phyloP scores from a whole-genome alignment of 2,113 vertebrate species.

The Colossoma macropomum region DNA sequence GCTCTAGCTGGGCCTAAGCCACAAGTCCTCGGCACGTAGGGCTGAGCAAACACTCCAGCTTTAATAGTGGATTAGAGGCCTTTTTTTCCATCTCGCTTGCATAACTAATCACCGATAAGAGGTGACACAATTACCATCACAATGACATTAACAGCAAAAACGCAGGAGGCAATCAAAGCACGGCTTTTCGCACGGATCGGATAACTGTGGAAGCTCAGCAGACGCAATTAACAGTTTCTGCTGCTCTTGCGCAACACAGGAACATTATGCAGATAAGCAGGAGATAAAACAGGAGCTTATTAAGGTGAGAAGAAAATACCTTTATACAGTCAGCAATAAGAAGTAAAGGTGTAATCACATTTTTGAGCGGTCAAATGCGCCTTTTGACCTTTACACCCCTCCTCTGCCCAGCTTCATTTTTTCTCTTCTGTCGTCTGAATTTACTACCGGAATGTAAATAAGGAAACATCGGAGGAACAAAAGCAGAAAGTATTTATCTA shows the following conservation, averaged over 20 bases:
- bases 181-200: constrained; percentile 43
- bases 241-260: background rate
- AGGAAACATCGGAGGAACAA: no score
- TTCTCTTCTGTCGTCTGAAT: no score
- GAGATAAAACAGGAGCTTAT: background rate
- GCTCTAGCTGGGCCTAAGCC: background rate
- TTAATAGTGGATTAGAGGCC: constrained; percentile 66
- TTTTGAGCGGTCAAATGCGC: background rate
- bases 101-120: constrained; percentile 77
- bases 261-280: background rate
- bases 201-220: background rate
- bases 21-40: constrained; percentile 1
- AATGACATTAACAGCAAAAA: constrained; percentile 61
- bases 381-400: background rate
- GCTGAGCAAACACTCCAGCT: constrained; percentile 51
- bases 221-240: background rate
- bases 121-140: constrained; percentile 73
- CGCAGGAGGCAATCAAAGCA: constrained; percentile 48
- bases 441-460: no score
- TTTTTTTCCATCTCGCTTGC: constrained; percentile 46
- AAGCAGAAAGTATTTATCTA: no score
- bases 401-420: no score
- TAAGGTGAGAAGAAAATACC: no score
- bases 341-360: background rate
- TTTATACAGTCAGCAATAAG: background rate